Evolutionary conservation across 2,888 invertebrate species (phyloP), one percentile per base, ranked within the genome.

Genomic region (Pyrocoelia pectoralis): DNA sequence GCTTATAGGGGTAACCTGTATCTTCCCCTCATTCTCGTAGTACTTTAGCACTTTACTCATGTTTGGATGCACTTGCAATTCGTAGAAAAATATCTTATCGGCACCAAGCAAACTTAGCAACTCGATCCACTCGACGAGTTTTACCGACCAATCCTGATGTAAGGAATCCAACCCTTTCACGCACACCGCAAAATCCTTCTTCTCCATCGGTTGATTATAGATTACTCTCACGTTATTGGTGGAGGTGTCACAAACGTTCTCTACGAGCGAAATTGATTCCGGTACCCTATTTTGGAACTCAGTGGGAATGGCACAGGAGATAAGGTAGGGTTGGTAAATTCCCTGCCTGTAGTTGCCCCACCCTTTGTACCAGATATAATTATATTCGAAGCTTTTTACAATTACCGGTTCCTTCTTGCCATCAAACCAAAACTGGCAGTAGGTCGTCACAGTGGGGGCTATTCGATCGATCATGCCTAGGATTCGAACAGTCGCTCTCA

Each of bases 91-190:
- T 24, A 95, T 88, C 78, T 94, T 94, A 74, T 93, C 91, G 0
- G 93, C 95, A 2, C 95, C 96, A 52, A 95, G 84, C 40, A 93
- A 83, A 10, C 86, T 86, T 15, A 95, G 82, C 66, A 94, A 83
- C 79, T 96, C 95, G 73, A 96, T 89, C 96, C 96, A 97, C 79
- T 97, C 96, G 50, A 94, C 88, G 15, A 96, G 83, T 1, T 93
- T 86, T 13, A 92, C 90, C 4, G 93, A 93, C 1, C 94, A 81
- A 79, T 95, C 95, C 73, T 92, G 91, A 80, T 93, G 90, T 1
- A 92, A 85, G 76, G 95, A 96, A 80, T 95, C 94, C 53, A 97
- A 83, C 0, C 96, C 96, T 79, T 95, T 95, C 13, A 95, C 94
- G 79, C 95, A 95, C 1, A 95, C 94, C 1, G 93, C 94, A 77